phyloP scores from a whole-genome alignment of 2,797 vertebrate species.

The Tinamus major region DNA sequence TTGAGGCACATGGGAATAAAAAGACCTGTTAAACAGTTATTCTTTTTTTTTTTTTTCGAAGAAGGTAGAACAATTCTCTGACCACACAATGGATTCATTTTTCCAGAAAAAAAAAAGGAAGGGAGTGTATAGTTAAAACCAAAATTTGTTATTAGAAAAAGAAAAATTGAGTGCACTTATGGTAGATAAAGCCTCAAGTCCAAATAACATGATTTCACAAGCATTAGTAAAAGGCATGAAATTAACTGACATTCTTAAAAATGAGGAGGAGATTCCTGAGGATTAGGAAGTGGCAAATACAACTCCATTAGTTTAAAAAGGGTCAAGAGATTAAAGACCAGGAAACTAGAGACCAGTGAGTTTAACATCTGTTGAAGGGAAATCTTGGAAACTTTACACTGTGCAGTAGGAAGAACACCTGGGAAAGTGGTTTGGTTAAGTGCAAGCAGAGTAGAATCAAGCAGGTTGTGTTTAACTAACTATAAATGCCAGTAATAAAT shows the following conservation, averaged over 20 bases:
- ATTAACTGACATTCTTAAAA: conserved; percentile 58
- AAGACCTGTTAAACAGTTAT: background rate
- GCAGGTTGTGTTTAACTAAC: conserved; percentile 71
- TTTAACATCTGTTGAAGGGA: conserved; percentile 69
- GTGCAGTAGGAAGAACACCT: conserved; percentile 74
- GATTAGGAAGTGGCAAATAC: conserved; percentile 80
- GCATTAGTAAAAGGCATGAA: conserved; percentile 44
- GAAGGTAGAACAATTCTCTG: background rate
- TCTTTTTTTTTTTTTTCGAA: background rate
- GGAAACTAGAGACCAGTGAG: conserved; percentile 64
- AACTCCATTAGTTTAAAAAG: conserved; percentile 75
- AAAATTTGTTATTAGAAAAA: background rate
- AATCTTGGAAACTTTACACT: conserved; percentile 70
- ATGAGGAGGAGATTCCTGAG: conserved; percentile 66
- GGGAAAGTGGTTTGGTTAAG: conserved; percentile 71
- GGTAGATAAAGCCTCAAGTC: background rate
- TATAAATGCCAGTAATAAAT: conserved; percentile 44
- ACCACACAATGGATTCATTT: background rate
- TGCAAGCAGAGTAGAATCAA: conserved; percentile 52
- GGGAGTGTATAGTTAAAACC: background rate
- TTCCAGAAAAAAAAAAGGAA: background rate
- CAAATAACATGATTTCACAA: conserved; percentile 17
- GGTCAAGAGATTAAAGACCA: conserved; percentile 73
- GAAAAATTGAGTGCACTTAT: background rate
- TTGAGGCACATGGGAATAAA: conserved; percentile 12